Evolutionary conservation across 37 sponge, comb jelly and placozoan genomes (phyloP).

Genomic region (Ianthella basta): DNA sequence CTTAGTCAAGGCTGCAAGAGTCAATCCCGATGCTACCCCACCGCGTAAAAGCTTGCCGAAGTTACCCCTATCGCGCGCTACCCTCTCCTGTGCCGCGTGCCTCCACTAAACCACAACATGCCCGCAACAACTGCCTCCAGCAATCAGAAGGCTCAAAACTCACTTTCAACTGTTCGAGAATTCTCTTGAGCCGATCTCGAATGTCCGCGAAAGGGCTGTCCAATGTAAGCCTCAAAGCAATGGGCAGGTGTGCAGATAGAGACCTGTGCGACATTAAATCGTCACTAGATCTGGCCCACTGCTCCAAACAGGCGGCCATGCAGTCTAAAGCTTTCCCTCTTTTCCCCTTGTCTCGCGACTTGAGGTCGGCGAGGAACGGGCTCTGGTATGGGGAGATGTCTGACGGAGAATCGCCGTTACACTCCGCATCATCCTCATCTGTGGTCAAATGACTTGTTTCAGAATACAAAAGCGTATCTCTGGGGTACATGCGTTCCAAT

Average conservation of each 20-base stretch:
- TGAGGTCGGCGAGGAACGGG: background rate
- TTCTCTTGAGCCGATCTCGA: constrained; percentile 20
- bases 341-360: background rate
- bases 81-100: too few species aligned
- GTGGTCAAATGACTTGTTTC: too few species aligned
- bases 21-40: too few species aligned
- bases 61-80: too few species aligned
- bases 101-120: too few species aligned
- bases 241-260: constrained; percentile 51
- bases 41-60: too few species aligned
- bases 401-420: constrained; percentile 46
- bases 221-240: constrained; percentile 41
- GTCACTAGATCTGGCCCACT: constrained; percentile 27
- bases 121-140: background rate
- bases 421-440: background rate
- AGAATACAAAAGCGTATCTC: too few species aligned
- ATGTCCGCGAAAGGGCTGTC: constrained; percentile 70
- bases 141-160: background rate
- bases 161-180: constrained; percentile 61
- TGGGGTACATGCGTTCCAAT: too few species aligned
- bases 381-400: background rate
- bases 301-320: background rate
- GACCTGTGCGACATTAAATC: constrained; percentile 39
- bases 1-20: too few species aligned
- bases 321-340: constrained; percentile 1